Percentiles rank a stretch among this genome's conserved stretches.
These are phyloP conservation scores for Drosophila mauritiana DNA, from an alignment of 1,140 invertebrate species.

Conservation along the genomic window DNA sequence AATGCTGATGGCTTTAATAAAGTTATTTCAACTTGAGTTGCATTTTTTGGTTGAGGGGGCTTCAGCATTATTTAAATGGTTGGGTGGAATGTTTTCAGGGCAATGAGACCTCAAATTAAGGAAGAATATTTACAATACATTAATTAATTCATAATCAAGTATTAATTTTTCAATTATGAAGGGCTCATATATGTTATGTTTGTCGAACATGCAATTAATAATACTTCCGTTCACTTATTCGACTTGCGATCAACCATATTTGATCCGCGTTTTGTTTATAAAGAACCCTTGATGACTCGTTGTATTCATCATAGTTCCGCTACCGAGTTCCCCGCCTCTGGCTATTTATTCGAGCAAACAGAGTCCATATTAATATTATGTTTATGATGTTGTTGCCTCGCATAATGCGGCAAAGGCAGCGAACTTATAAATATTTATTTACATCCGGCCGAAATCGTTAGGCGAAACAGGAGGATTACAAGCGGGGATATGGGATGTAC, in stretches of 20 bases:
- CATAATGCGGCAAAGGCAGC: conserved; percentile 67
- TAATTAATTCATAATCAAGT: neutral
- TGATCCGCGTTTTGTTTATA: conserved; percentile 1
- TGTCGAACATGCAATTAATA: no score
- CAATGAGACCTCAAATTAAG: no score
- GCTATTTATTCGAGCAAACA: conserved; percentile 58
- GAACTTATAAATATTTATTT: conserved; percentile 80
- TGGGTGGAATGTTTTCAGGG: no score
- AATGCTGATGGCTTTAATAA: conserved; percentile 48
- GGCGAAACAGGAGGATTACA: conserved; percentile 8
- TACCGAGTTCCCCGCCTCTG: conserved; percentile 2
- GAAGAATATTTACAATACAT: no score
- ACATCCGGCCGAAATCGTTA: conserved; percentile 67
- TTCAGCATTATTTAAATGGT: neutral
- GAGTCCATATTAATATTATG: conserved; percentile 66
- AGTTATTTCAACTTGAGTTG: conserved; percentile 10
- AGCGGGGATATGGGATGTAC: neutral
- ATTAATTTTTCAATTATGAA: neutral
- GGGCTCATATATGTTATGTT: neutral
- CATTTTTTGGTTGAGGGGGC: neutral
- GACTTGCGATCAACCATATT: neutral
- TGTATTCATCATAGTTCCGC: neutral
- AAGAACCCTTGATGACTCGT: neutral
- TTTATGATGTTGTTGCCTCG: conserved; percentile 34
- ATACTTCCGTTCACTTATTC: neutral